Evolutionary conservation across 2,888 invertebrate genomes (phyloP).

Genomic region (Amiota communis): DNA sequence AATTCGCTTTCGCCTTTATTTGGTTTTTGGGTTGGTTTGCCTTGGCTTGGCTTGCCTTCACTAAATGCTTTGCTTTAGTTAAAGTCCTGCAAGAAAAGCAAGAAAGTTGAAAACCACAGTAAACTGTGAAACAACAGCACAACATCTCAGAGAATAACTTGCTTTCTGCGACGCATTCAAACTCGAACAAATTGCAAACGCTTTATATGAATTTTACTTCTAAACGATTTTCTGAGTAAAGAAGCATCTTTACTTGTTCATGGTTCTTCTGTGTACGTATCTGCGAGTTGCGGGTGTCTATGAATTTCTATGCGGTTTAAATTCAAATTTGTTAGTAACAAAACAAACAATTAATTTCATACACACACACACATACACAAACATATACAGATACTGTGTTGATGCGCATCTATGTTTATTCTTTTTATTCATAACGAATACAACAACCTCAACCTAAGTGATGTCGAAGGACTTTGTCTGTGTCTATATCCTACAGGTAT

Average conservation of each 20-base stretch:
- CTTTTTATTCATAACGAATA: background rate
- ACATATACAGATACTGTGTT: background rate
- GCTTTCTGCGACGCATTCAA: slow-evolving; percentile 56
- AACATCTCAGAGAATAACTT: slow-evolving; percentile 50
- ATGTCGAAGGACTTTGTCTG: background rate
- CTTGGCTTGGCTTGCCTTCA: background rate
- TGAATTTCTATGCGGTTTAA: slow-evolving; percentile 43
- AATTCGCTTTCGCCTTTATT: too few relatives aligned
- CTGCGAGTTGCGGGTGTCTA: background rate
- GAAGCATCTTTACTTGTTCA: too few relatives aligned
- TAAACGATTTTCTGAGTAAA: too few relatives aligned
- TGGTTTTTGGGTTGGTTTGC: background rate
- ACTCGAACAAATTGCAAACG: slow-evolving; percentile 60
- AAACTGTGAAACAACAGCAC: slow-evolving; percentile 29
- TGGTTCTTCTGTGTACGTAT: slow-evolving; percentile 30
- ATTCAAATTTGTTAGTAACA: slow-evolving; percentile 67
- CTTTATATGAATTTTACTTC: background rate
- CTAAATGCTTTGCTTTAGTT: slow-evolving; percentile 4
- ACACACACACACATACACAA: slow-evolving; percentile 52
- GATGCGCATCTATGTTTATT: background rate
- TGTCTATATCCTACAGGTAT: background rate
- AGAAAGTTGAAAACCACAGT: slow-evolving; percentile 24
- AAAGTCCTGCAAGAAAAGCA: slow-evolving; percentile 2
- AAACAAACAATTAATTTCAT: slow-evolving; percentile 67
- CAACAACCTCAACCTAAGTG: background rate